A percentile compares a stretch with the other conserved stretches of the same genome.
These are phyloP conservation scores for Syngnathus acus DNA, from an alignment of 2,797 vertebrate species.

Conservation along the genomic window DNA sequence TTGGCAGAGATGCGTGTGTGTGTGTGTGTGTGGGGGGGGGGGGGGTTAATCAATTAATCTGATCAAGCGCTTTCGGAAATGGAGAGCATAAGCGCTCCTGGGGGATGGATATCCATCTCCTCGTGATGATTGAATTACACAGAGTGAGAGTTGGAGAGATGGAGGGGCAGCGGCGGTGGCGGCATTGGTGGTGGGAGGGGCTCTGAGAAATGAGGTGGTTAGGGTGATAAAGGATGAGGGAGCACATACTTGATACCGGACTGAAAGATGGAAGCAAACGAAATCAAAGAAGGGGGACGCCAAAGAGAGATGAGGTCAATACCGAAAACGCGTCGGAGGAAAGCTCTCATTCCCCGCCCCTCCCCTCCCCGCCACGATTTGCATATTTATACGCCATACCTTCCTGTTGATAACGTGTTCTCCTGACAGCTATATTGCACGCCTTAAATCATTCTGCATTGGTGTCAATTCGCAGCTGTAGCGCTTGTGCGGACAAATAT, in stretches of 20 bases:
- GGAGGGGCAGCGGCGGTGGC: constrained; percentile 32
- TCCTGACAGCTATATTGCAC: constrained; percentile 51
- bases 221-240: constrained; percentile 55
- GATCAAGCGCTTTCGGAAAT: constrained; percentile 82
- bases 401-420: constrained; percentile 37
- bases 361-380: constrained; percentile 33
- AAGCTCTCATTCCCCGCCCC: constrained; percentile 24
- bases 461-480: constrained; percentile 34
- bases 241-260: constrained; percentile 35
- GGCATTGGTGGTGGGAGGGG: neutral
- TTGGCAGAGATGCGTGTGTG: constrained; percentile 25
- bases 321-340: constrained; percentile 33
- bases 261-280: constrained; percentile 34
- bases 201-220: constrained; percentile 55
- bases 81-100: constrained; percentile 75
- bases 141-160: constrained; percentile 53
- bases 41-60: constrained; percentile 76
- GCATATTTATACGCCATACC: constrained; percentile 50
- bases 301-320: constrained; percentile 53
- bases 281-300: constrained; percentile 33
- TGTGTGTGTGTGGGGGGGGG: constrained; percentile 9
- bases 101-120: constrained; percentile 76
- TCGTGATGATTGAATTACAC: constrained; percentile 78
- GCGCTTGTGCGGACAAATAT: constrained; percentile 24
- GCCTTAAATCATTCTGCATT: constrained; percentile 31